phyloP scores from a whole-genome alignment of 2,888 invertebrate species.

The Nemotelus pantherinus region DNA sequence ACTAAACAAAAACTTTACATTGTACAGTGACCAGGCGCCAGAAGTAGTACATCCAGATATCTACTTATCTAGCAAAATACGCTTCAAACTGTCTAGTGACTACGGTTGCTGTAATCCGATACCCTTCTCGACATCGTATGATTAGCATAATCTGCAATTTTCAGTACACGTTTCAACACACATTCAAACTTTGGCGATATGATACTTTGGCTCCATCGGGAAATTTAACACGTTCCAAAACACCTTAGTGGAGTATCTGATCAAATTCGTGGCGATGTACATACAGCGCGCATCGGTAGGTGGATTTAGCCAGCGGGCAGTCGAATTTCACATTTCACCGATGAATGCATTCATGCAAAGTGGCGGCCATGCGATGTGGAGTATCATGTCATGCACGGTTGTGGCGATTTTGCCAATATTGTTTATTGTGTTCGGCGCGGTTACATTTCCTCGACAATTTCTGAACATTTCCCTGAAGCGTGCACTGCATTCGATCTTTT shows the following conservation, averaged over 20 bases:
- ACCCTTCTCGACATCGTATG: not conserved
- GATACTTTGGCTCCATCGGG: constrained; percentile 11
- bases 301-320: constrained; percentile 13
- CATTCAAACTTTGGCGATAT: constrained; percentile 11
- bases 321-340: constrained; percentile 2
- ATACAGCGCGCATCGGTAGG: constrained; percentile 3
- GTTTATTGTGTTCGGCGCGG: constrained; percentile 8
- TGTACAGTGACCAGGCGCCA: too few species aligned
- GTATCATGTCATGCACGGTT: not conserved
- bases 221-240: constrained; percentile 28
- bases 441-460: constrained; percentile 19
- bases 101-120: not conserved
- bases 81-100: not conserved
- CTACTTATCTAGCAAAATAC: too few species aligned
- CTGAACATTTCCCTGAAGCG: constrained; percentile 14
- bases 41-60: too few species aligned
- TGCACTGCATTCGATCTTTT: constrained; percentile 22
- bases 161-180: constrained; percentile 35
- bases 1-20: too few species aligned
- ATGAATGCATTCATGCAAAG: too few species aligned
- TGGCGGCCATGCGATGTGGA: not conserved
- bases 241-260: constrained; percentile 5
- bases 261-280: not conserved
- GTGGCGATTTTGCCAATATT: not conserved
- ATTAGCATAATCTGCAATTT: constrained; percentile 31